Percentiles rank a stretch among this genome's conserved stretches.
Evolutionary conservation across 2,888 invertebrate species (phyloP).

Genomic region (Caenorhabditis drosophilae): DNA sequence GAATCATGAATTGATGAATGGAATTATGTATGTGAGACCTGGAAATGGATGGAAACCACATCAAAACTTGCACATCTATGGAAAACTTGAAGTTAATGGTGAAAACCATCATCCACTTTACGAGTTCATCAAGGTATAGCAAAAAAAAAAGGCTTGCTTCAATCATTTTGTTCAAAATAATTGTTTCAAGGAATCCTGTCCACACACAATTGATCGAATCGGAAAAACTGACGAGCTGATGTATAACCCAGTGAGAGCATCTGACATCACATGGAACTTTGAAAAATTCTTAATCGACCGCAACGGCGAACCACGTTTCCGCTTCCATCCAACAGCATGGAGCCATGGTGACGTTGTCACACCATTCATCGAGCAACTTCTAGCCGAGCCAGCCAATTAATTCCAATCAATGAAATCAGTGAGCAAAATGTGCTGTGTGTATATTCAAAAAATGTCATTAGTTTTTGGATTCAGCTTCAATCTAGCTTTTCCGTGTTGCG

Average conservation of each 20-base stretch:
- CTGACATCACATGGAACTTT: slow-evolving; percentile 69
- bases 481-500: no score
- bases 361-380: slow-evolving; percentile 59
- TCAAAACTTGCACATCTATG: slow-evolving; percentile 68
- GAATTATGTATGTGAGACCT: slow-evolving; percentile 66
- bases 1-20: slow-evolving; percentile 68
- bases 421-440: no score
- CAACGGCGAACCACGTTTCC: slow-evolving; percentile 67
- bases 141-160: no score
- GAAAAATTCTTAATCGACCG: slow-evolving; percentile 68
- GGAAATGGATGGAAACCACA: slow-evolving; percentile 69
- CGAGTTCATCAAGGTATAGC: slow-evolving; percentile 68
- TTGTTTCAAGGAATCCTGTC: slow-evolving; percentile 67
- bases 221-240: slow-evolving; percentile 67
- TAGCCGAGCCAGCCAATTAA: slow-evolving; percentile 47
- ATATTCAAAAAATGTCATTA: no score
- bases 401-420: not conserved
- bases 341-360: slow-evolving; percentile 65
- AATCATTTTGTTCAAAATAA: slow-evolving; percentile 10
- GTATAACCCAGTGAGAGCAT: slow-evolving; percentile 65
- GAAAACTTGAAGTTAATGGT: slow-evolving; percentile 69
- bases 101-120: slow-evolving; percentile 69
- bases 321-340: slow-evolving; percentile 69
- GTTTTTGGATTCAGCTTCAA: no score
- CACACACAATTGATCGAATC: slow-evolving; percentile 66